phyloP scores from a whole-genome alignment of 2,113 vertebrate genomes.

The Gasterosteus nipponicus region DNA sequence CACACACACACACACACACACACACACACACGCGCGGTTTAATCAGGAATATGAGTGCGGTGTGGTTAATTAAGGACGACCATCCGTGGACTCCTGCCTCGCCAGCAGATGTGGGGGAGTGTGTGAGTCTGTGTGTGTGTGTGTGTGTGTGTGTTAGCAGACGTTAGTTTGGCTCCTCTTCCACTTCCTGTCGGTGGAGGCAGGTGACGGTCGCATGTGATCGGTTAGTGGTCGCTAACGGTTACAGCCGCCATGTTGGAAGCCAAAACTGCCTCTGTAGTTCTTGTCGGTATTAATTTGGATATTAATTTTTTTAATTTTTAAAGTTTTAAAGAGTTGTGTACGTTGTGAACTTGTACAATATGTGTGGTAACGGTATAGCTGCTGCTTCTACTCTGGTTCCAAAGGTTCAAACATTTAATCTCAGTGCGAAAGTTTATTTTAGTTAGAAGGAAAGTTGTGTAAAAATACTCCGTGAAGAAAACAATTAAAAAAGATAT shows the following conservation, averaged over 20 bases:
- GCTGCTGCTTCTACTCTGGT: too few species aligned
- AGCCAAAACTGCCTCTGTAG: not conserved
- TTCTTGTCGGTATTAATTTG: not conserved
- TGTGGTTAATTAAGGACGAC: conserved; percentile 3
- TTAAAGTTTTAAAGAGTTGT: not conserved
- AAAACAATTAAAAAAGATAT: too few species aligned
- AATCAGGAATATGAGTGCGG: conserved; percentile 7
- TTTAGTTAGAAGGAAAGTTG: too few species aligned
- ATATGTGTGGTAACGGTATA: too few species aligned
- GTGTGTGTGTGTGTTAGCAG: conserved; percentile 22
- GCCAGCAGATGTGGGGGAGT: conserved; percentile 4
- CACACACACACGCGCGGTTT: not conserved
- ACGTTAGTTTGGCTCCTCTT: not conserved
- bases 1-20: conserved; percentile 33
- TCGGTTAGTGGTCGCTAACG: not conserved
- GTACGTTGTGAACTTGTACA: too few species aligned
- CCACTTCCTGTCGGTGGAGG: conserved; percentile 20
- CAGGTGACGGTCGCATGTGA: not conserved
- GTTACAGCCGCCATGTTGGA: not conserved
- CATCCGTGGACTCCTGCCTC: not conserved
- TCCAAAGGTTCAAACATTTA: too few species aligned
- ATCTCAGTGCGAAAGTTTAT: too few species aligned
- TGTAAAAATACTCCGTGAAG: too few species aligned
- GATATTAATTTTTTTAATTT: not conserved
- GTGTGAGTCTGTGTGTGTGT: conserved; percentile 27